Evolutionary conservation across 2,888 invertebrate species (phyloP), one percentile per base, ranked within the genome.

Genomic region (Mesodorylaimus sp.): DNA sequence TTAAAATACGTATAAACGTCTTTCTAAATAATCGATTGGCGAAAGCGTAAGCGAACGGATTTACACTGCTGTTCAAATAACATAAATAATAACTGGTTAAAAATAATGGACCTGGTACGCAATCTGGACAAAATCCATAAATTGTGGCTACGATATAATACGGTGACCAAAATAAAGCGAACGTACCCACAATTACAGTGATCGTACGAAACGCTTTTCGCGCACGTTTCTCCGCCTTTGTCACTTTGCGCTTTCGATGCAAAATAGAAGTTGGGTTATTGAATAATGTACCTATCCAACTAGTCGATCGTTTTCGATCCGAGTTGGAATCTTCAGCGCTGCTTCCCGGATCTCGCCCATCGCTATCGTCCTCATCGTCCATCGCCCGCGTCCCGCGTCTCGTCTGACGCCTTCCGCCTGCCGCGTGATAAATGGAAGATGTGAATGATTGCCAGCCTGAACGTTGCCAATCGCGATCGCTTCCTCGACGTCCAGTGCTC

Each of bases 161-260:
- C 2, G 65, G 65, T 21, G 63, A 63, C 65, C 64, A 65, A 32
- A 65, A 54, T 39, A 64, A 58, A 5, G 64, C 65, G 53, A 65
- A 65, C 42, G 60, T 57, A 16, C 65, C 65, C 19, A 65, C 64
- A 45, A 65, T 66, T 53, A 53, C 25, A 16, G 53, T 53, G 29
- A 54, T 54, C 19, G 52, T 51, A 21, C 36, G 3, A 13, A 53
- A 29, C 7, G 62, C 64, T 51, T 65, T 65, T 47, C 61, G 61
- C 1, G 65, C 65, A 19, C 63, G 51, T 47, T 58, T 59, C 50
- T 64, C 63, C 2, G 62, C 62, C 48, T 56, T 55, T 10, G 59
- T 55, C 32, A 49, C 52, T 37, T 60, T 60, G 2, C 50, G 45
- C 24, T 28, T 10, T 2, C 44, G 24, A n/a, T n/a, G n/a, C n/a